These are phyloP conservation scores for Centropyge bicolor DNA, from an alignment of 2,797 vertebrate species.

Conservation along the genomic window DNA sequence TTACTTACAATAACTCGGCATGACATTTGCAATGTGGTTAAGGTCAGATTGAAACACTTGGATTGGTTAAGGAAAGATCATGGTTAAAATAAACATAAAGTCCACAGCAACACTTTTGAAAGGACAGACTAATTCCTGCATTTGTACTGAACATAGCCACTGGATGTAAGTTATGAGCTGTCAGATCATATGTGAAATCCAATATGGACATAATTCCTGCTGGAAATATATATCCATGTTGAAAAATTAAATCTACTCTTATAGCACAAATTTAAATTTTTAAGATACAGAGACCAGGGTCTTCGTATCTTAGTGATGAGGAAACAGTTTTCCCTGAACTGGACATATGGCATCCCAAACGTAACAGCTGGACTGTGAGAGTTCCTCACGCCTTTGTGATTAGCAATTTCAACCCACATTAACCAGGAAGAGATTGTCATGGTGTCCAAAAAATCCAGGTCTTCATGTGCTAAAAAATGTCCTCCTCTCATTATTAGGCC, in stretches of 20 bases:
- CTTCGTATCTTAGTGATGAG: slow-evolving; percentile 8
- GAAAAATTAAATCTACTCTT: background rate
- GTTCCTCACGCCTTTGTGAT: slow-evolving; percentile 35
- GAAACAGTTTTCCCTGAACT: slow-evolving; percentile 9
- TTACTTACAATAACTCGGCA: background rate
- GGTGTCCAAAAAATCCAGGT: slow-evolving; percentile 24
- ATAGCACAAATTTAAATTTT: background rate
- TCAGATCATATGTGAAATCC: background rate
- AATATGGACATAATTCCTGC: background rate
- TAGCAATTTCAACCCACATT: slow-evolving; percentile 27
- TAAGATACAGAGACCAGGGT: background rate
- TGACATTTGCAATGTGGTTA: background rate
- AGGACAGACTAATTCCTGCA: background rate
- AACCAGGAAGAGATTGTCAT: slow-evolving; percentile 1
- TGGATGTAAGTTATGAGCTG: background rate
- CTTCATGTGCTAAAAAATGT: slow-evolving; percentile 23
- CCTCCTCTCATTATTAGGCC: slow-evolving; percentile 25
- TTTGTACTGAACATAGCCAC: background rate
- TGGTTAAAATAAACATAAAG: background rate
- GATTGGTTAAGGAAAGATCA: background rate
- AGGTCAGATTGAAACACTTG: background rate
- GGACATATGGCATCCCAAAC: slow-evolving; percentile 31
- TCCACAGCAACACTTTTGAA: background rate
- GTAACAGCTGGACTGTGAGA: slow-evolving; percentile 44
- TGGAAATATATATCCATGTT: background rate